Evolutionary conservation across 2,113 vertebrate genomes (phyloP).

Genomic region (Sisor rabdophorus): DNA sequence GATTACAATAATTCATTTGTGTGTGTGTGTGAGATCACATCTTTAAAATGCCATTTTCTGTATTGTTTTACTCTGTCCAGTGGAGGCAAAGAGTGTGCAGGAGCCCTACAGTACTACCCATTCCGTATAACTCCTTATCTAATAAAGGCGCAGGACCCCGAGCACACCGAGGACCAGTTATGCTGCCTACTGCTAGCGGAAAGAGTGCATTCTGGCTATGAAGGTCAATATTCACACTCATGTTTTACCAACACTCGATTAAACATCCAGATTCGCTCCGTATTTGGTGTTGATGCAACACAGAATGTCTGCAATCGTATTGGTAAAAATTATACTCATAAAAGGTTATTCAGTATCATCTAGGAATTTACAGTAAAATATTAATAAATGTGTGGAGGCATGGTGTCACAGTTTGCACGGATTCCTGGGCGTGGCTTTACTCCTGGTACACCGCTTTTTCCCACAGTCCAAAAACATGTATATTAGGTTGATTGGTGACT

Average conservation of each 20-base stretch:
- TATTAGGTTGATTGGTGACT: no score
- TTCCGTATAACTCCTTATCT: conserved; percentile 94
- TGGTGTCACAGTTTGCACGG: no score
- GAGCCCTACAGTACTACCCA: conserved; percentile 77
- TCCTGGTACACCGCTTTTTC: no score
- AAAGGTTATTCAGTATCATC: neutral
- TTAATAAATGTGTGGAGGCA: no score
- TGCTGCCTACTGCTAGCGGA: conserved; percentile 93
- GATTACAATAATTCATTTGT: no score
- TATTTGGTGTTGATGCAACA: neutral
- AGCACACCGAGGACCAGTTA: conserved; percentile 77
- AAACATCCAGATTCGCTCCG: neutral
- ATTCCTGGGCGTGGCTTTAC: no score
- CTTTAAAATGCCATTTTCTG: neutral
- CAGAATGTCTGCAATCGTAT: neutral
- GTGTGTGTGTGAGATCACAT: neutral
- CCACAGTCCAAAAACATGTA: no score
- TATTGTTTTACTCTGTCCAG: conserved; percentile 55
- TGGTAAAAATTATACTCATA: neutral
- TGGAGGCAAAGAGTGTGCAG: conserved; percentile 70
- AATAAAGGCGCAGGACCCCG: conserved; percentile 79
- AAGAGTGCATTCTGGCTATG: conserved; percentile 92
- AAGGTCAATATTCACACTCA: conserved; percentile 70
- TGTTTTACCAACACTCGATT: neutral
- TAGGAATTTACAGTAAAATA: no score